Evolutionary conservation across 1,140 invertebrate genomes (phyloP), one percentile per base, ranked within the genome.

Genomic region (Portunus trituberculatus): DNA sequence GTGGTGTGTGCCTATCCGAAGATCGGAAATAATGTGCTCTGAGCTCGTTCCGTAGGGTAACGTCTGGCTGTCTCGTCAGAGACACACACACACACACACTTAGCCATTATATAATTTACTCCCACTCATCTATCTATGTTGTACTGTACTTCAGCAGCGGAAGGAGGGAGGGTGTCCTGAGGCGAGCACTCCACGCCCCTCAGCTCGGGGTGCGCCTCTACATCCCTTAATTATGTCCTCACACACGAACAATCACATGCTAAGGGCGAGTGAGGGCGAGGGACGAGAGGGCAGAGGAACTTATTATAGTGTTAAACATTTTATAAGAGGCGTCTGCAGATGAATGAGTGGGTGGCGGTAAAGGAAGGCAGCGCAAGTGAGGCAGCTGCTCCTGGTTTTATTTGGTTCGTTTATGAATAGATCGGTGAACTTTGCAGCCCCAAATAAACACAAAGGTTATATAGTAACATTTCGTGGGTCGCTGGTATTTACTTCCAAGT

Each of bases 161-260:
- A 76, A 76, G 20, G 25, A 76, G 67, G 67, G 67, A 76, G 67
- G 67, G 12, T 3, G 45, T 20, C 28, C 86, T 28, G 31, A n/a
- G 86, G 86, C 28, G 28, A 39, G 4, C 31, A 88, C 32, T 39
- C 32, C 31, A 45, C 45, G 31, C 28, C 86, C 86, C 45, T 88
- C 86, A 16, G 8, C 32, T 31, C 86, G 29, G 10, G 29, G 31
- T 28, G 86, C 86, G 86, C 86, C 86, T 88, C 86, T 88, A 32
- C 31, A 88, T 32, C 45, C 86, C 31, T 88, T 88, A 88, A 88
- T 88, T 88, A 88, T 88, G 86, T 32, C 31, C 45, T 88, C 31
- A 45, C 28, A 88, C 86, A 32, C 28, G 86, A 25, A 39, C 86
- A 39, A 46, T 88, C 86, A 45, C 32, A 88, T n/a, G 86, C 4